A percentile compares a stretch with the other conserved stretches of the same genome.
phyloP scores from a whole-genome alignment of 2,888 invertebrate genomes.

The Melangyna quadrimaculata region DNA sequence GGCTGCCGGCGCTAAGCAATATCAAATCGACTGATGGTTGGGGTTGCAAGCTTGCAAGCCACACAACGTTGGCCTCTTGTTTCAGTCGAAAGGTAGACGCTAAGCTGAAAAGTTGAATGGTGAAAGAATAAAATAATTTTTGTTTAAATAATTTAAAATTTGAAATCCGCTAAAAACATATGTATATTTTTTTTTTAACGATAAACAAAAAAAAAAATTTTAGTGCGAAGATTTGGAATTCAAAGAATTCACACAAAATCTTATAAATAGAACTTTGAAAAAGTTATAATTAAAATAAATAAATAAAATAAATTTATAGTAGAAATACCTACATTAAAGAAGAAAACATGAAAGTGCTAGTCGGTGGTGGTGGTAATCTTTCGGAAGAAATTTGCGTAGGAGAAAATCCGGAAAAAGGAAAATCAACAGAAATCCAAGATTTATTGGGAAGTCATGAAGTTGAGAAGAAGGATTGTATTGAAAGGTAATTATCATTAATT shows the following conservation, averaged over 20 bases:
- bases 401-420: slow-evolving; percentile 50
- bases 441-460: slow-evolving; percentile 45
- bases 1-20: slow-evolving; percentile 67
- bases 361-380: slow-evolving; percentile 44
- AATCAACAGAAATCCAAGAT: slow-evolving; percentile 59
- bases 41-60: no score
- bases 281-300: slow-evolving; percentile 1
- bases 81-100: slow-evolving; percentile 67
- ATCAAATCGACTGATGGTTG: slow-evolving; percentile 54
- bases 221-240: slow-evolving; percentile 51
- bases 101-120: slow-evolving; percentile 58
- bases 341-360: slow-evolving; percentile 60
- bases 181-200: background rate
- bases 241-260: slow-evolving; percentile 27
- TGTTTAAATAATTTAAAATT: background rate
- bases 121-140: slow-evolving; percentile 3
- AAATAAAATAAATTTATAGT: background rate
- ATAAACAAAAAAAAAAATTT: background rate
- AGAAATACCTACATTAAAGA: background rate
- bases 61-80: slow-evolving; percentile 55
- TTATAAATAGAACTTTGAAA: slow-evolving; percentile 27
- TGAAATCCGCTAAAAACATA: background rate
- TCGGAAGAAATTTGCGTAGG: slow-evolving; percentile 57
- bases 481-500: slow-evolving; percentile 38
- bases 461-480: slow-evolving; percentile 47